These are phyloP conservation scores for Phoxinus phoxinus DNA, from an alignment of 2,113 vertebrate genomes.

Conservation along the genomic window DNA sequence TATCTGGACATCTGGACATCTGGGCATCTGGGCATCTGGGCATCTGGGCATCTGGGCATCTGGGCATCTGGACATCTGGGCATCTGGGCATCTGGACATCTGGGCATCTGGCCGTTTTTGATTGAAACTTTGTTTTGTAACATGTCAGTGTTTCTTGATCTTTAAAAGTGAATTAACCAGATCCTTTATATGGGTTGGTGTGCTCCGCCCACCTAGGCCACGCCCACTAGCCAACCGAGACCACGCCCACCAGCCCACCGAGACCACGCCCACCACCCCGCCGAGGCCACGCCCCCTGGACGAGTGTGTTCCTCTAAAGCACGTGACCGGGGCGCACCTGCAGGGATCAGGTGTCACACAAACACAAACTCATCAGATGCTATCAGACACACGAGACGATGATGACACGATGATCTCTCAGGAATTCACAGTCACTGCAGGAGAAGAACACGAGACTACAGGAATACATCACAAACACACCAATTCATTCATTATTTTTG, in stretches of 20 bases:
- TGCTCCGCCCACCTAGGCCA: too few species aligned
- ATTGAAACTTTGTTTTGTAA: neutral
- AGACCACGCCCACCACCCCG: neutral
- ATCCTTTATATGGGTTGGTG: neutral
- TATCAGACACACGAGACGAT: neutral
- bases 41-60: neutral
- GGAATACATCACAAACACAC: neutral
- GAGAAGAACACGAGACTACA: neutral
- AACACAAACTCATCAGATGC: conserved; percentile 14
- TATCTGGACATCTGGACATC: too few species aligned
- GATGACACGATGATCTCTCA: neutral
- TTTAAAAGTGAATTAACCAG: neutral
- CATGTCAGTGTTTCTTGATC: neutral
- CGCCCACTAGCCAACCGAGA: neutral
- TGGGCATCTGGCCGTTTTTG: neutral
- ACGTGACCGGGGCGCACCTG: neutral
- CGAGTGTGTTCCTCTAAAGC: neutral
- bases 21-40: neutral
- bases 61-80: too few species aligned
- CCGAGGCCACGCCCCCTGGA: neutral
- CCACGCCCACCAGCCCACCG: neutral
- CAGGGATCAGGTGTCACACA: neutral
- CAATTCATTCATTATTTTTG: neutral
- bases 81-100: too few species aligned
- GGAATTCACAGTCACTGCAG: too few species aligned